Base-by-base conservation (phyloP, 1,140 invertebrate species). In the Olivierus martensii region DNA sequence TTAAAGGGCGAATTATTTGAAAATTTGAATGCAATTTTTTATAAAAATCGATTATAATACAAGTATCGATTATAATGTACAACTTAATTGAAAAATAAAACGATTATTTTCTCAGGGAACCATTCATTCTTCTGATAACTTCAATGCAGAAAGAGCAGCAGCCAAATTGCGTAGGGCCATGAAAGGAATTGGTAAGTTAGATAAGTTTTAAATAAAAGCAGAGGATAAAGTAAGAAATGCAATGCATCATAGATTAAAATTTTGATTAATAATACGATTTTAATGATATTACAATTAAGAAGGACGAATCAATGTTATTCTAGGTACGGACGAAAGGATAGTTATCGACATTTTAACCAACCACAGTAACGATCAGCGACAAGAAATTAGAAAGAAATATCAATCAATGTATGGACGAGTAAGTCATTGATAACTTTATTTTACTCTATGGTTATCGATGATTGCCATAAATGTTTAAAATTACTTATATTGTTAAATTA, bases 381-480 rank as follows among this genome's bases (percentile, higher is more conserved):
- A 69, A 53, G 56, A 63, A 36, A 64, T 72, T 41, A 66, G 63
- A 46, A 61, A 63, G 19, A 68, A 65, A 58, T 72, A 67, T 53
- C 61, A 64, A 41, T 63, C 64, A 7, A 64, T 67, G 55, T 70
- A 66, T 54, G 66, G 65, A 42, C 61, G 67, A 59, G 67, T 70
- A 59, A 56, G 58, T 42, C 3, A 17, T 52, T 28, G 9, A 28
- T 28, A 22, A 43, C 9, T 17, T 43, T 9, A 6, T 43, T 22
- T 43, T 9, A 1, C 9, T 4, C 9, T 6, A 43, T 6, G 41
- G 9, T 43, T 18, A 43, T 9, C 4, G 9, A 28, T 28, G 9
- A 28, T 6, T 28, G 28, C 9, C 28, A 28, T 28, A 28, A 28
- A 28, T 28, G 28, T 28, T 1, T 6, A 6, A 4, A 28, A 28